These are phyloP conservation scores for Cherax quadricarinatus DNA, from an alignment of 1,140 invertebrate genomes.

Conservation along the genomic window DNA sequence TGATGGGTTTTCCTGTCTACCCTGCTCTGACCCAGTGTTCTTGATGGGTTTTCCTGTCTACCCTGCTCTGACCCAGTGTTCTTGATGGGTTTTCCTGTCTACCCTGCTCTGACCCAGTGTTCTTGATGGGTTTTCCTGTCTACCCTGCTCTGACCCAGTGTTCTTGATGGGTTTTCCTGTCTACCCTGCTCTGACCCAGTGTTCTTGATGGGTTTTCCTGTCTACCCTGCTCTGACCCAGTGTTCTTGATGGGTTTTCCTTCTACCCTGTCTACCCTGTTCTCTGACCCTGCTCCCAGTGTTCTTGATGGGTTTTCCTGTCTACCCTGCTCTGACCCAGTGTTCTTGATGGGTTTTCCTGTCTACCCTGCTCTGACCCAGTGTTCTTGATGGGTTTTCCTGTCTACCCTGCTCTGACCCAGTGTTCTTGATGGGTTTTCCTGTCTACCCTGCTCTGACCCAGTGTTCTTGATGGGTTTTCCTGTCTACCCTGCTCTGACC, in stretches of 20 bases:
- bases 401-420: conserved; percentile 11
- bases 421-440: background rate
- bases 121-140: background rate
- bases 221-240: background rate
- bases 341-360: background rate
- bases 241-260: background rate
- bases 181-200: conserved; percentile 9
- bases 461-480: background rate
- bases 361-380: background rate
- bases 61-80: no score
- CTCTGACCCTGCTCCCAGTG: background rate
- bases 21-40: background rate
- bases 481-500: background rate
- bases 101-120: background rate
- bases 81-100: background rate
- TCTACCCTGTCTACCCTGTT: background rate
- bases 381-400: background rate
- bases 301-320: background rate
- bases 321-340: background rate
- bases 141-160: background rate
- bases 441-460: background rate
- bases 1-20: no score
- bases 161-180: background rate
- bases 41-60: conserved; percentile 6
- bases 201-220: background rate